These are phyloP conservation scores for Paraescarpia echinospica DNA, from an alignment of 1,140 invertebrate species.

Conservation along the genomic window DNA sequence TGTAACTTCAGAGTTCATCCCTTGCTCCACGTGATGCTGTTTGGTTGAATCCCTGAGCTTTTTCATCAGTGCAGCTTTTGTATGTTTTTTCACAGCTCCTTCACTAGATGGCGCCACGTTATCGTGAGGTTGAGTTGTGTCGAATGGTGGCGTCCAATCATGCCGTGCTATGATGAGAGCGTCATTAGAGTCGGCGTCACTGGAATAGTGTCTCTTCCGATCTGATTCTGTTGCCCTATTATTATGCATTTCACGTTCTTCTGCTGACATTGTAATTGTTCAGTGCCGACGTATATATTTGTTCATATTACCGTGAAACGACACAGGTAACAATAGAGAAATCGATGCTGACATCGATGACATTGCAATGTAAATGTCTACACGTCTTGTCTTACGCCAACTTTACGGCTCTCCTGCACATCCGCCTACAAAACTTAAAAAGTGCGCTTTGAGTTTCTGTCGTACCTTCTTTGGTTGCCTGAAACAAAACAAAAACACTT, in stretches of 20 bases:
- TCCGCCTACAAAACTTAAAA: not conserved
- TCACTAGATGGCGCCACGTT: not conserved
- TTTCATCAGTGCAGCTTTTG: not conserved
- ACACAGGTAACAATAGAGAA: not conserved
- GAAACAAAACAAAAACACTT: not conserved
- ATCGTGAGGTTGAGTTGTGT: not conserved
- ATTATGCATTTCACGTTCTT: not conserved
- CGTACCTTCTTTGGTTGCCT: not conserved
- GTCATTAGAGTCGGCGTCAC: not conserved
- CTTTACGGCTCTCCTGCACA: not conserved
- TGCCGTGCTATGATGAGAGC: not conserved
- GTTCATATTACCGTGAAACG: not conserved
- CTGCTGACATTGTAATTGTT: not conserved
- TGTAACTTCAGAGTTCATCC: not conserved
- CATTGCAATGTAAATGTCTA: not conserved
- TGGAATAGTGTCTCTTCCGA: not conserved
- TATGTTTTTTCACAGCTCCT: not conserved
- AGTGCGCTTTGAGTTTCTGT: not conserved
- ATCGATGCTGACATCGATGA: not conserved
- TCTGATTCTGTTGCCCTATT: not conserved
- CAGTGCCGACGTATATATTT: not conserved
- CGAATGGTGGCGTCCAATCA: not conserved
- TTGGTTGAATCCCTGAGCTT: not conserved
- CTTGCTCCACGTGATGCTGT: not conserved
- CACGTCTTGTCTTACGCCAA: not conserved